phyloP scores from a whole-genome alignment of 2,888 invertebrate genomes.

The Lobophora halterata region DNA sequence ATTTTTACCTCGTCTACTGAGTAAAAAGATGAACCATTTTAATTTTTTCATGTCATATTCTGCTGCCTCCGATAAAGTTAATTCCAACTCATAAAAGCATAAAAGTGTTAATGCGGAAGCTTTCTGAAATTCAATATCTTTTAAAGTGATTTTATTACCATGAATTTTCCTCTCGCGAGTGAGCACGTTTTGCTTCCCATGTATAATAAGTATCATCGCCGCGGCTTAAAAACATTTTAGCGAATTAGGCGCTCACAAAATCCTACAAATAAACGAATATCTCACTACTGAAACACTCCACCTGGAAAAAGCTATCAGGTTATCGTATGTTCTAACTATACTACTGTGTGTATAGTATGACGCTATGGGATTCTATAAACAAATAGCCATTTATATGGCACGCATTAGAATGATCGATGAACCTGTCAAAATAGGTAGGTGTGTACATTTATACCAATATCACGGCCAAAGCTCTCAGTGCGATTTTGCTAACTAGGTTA shows the following conservation, averaged over 20 bases:
- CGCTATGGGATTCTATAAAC: conserved; percentile 16
- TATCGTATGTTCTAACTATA: too few species aligned
- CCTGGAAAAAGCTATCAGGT: conserved; percentile 10
- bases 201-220: conserved; percentile 5
- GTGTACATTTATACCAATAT: not conserved
- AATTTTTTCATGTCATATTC: too few species aligned
- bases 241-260: too few species aligned
- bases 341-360: too few species aligned
- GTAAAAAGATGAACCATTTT: too few species aligned
- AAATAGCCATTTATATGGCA: conserved; percentile 15
- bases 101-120: conserved; percentile 18
- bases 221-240: not conserved
- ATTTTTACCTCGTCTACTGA: too few species aligned
- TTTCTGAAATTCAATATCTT: conserved; percentile 25
- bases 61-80: too few species aligned
- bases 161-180: conserved; percentile 11
- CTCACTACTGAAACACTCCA: conserved; percentile 6
- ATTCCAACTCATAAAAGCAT: too few species aligned
- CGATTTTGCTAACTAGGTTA: too few species aligned
- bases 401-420: conserved; percentile 22
- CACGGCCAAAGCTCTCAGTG: not conserved
- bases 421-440: conserved; percentile 17
- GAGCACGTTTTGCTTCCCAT: conserved; percentile 6
- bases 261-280: conserved; percentile 14
- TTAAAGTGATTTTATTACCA: conserved; percentile 25